These are phyloP conservation scores for Dasyprocta punctata DNA, from an alignment of 2,113 vertebrate species.

Conservation along the genomic window DNA sequence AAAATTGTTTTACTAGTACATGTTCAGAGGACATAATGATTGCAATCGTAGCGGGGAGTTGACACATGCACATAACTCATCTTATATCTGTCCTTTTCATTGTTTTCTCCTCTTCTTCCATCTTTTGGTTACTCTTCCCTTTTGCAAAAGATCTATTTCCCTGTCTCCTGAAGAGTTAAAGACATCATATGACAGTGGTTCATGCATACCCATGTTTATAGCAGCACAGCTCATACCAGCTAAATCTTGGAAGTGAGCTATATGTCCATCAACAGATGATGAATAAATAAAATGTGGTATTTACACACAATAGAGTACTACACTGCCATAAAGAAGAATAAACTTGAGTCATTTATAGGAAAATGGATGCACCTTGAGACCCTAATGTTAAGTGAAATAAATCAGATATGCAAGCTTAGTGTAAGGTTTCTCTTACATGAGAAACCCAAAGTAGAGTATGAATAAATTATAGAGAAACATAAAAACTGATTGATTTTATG, in stretches of 20 bases:
- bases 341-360: background rate
- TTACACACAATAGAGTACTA: background rate
- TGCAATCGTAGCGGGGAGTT: background rate
- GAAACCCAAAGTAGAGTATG: background rate
- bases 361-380: background rate
- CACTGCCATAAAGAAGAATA: background rate
- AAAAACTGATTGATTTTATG: background rate
- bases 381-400: background rate
- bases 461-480: background rate
- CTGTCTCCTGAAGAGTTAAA: background rate
- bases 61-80: background rate
- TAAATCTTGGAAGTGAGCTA: background rate
- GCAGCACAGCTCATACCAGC: background rate
- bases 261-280: background rate
- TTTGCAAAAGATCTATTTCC: background rate
- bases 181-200: background rate
- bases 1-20: background rate
- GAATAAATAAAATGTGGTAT: background rate
- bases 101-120: background rate
- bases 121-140: background rate
- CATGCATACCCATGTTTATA: background rate
- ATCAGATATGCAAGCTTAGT: background rate
- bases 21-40: background rate
- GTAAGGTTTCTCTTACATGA: background rate
- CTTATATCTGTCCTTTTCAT: background rate